Base-by-base conservation (phyloP, 2,113 vertebrate genomes). In the Girardinichthys multiradiatus region DNA sequence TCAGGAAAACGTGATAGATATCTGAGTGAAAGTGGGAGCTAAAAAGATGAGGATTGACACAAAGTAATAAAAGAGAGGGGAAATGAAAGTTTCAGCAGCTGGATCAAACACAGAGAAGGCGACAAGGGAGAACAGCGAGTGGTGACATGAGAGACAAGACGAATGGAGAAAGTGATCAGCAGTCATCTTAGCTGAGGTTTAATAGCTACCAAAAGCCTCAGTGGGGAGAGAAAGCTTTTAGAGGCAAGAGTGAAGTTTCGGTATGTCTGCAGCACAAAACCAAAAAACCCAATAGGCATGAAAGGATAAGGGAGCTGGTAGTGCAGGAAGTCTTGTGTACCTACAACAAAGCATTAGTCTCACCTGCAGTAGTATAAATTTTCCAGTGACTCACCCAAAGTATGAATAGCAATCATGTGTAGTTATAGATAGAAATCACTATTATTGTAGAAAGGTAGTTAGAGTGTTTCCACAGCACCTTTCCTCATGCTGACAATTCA, bases 191-290 rank as follows among this genome's bases (percentile, higher is more conserved):
- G 68, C 57, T 51, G 80, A 68, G 62, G 70, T 82, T 80, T 76
- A 68, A 63, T 63, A 24, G 72, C 80, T 69, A 76, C 35, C 68
- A 74, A 83, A 78, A 79, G 85, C 74, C 74, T 68, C 58, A 1
- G 61, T 39, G 80, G 63, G 60, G 66, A 21, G 45, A 64, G 37
- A 87, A 79, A 74, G 83, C 86, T 87, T 85, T 85, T 65, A 78
- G 71, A 83, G 54, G 64, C 31, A 27, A 1, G 66, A 83, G 75
- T 64, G 79, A 63, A 69, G 73, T 80, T 87, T 89, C 57, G 72
- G 68, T 78, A 77, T 77, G 65, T 54, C 54, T 78, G 77, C 77
- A 72, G 76, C 78, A 54, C 21, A 7, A 60, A 72, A 68, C 77
- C 79, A 78, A 81, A 67, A 63, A 65, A 70, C 64, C 79, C 68